Conservation (phyloP, 2,888 invertebrate species). For the Bedellia somnulentella region DNA sequence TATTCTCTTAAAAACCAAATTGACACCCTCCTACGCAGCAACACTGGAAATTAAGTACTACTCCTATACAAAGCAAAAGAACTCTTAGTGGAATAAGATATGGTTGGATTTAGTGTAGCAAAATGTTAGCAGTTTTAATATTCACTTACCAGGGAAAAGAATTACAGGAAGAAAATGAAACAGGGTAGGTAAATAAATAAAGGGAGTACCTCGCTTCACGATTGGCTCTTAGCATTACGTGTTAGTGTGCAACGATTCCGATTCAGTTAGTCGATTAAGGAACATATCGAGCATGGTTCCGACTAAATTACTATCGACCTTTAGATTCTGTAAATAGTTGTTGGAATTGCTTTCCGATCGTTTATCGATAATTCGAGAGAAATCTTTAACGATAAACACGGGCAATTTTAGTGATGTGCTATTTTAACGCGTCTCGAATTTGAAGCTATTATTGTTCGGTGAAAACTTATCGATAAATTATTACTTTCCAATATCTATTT, state of each 20-base stretch:
- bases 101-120: no score
- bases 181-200: conserved; percentile 52
- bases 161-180: conserved; percentile 55
- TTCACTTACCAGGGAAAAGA: conserved; percentile 54
- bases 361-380: conserved; percentile 4
- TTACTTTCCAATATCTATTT: no score
- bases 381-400: conserved; percentile 7
- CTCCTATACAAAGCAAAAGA: no score
- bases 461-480: no score
- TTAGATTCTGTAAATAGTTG: conserved; percentile 45
- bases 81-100: no score
- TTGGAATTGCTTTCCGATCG: conserved; percentile 14
- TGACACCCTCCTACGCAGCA: conserved; percentile 10
- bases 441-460: no score
- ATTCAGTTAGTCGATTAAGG: conserved; percentile 45
- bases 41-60: no score
- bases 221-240: conserved; percentile 29
- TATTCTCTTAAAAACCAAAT: no score
- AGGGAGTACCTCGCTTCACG: conserved; percentile 17
- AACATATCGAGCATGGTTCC: conserved; percentile 17
- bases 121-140: conserved; percentile 34
- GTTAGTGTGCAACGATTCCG: conserved; percentile 36
- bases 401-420: no score
- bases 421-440: no score
- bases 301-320: conserved; percentile 27